A percentile compares a stretch with the other conserved stretches of the same genome.
phyloP scores from a whole-genome alignment of 1,140 invertebrate species.

The Agraylea sexmaculata region DNA sequence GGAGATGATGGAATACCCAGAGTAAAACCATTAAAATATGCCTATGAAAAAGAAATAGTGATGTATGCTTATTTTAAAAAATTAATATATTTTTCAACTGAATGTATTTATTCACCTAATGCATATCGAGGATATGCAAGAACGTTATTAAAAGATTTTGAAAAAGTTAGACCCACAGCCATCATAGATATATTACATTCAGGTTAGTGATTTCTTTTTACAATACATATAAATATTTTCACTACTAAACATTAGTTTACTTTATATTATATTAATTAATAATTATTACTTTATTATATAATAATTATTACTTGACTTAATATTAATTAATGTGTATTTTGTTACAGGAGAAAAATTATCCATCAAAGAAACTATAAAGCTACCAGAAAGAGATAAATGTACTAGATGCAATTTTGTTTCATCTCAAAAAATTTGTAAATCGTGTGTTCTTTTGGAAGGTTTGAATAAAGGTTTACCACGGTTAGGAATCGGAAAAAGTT shows the following conservation, averaged over 20 bases:
- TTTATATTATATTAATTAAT: conserved; percentile 4
- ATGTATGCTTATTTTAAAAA: conserved; percentile 98
- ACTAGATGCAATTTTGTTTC: conserved; percentile 88
- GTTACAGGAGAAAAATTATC: conserved; percentile 71
- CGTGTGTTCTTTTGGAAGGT: conserved; percentile 90
- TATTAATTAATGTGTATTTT: conserved; percentile 20
- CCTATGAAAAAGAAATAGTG: conserved; percentile 99
- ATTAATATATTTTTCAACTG: conserved; percentile 97
- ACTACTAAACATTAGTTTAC: neutral
- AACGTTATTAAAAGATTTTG: conserved; percentile 89
- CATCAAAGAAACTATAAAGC: conserved; percentile 67
- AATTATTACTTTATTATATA: conserved; percentile 6
- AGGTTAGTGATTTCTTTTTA: conserved; percentile 40
- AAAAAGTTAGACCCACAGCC: conserved; percentile 82
- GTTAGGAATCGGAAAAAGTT: conserved; percentile 75
- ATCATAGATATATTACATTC: conserved; percentile 98
- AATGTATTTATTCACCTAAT: conserved; percentile 97
- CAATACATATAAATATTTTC: conserved; percentile 1
- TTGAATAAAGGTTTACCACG: conserved; percentile 86
- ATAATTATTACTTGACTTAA: conserved; percentile 10
- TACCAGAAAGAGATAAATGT: conserved; percentile 74
- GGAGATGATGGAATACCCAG: conserved; percentile 79
- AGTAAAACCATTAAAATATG: conserved; percentile 96
- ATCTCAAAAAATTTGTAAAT: conserved; percentile 92
- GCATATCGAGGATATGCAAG: conserved; percentile 92